Conservation (phyloP, 1,140 invertebrate species). For the Cydia amplana region DNA sequence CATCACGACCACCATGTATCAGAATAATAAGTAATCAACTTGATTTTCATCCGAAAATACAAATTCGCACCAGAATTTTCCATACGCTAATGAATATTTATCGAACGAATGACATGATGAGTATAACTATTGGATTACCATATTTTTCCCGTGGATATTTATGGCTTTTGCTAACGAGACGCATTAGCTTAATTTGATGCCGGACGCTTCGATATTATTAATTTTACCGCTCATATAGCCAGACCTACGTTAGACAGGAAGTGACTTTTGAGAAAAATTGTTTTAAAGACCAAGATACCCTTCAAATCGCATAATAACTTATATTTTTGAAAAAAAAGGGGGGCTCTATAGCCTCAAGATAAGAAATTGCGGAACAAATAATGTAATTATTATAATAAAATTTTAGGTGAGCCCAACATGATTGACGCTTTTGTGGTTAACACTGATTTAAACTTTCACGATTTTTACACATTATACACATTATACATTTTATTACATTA, state of each 20-base stretch:
- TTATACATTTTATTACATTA: too few relatives aligned
- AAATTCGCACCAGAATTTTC: background rate
- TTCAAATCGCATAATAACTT: too few relatives aligned
- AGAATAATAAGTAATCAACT: background rate
- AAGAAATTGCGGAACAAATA: too few relatives aligned
- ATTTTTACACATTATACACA: too few relatives aligned
- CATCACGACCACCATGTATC: too few relatives aligned
- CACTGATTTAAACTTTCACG: too few relatives aligned
- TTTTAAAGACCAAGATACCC: too few relatives aligned
- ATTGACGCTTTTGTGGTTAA: too few relatives aligned
- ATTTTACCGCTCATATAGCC: constrained; percentile 7
- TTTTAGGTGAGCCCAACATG: too few relatives aligned
- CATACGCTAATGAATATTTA: constrained; percentile 13
- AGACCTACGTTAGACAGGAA: background rate
- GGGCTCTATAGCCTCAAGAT: too few relatives aligned
- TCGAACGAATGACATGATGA: constrained; percentile 33
- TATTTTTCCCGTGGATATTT: constrained; percentile 30
- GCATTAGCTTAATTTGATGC: constrained; percentile 38
- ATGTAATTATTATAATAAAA: too few relatives aligned
- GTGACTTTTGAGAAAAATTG: background rate
- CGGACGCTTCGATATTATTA: constrained; percentile 35
- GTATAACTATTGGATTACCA: constrained; percentile 37
- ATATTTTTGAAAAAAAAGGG: too few relatives aligned
- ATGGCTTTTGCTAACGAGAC: constrained; percentile 27
- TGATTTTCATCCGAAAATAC: constrained; percentile 2